Base-by-base conservation (phyloP, 1,140 invertebrate species). In the Lordiphosa mommai region DNA sequence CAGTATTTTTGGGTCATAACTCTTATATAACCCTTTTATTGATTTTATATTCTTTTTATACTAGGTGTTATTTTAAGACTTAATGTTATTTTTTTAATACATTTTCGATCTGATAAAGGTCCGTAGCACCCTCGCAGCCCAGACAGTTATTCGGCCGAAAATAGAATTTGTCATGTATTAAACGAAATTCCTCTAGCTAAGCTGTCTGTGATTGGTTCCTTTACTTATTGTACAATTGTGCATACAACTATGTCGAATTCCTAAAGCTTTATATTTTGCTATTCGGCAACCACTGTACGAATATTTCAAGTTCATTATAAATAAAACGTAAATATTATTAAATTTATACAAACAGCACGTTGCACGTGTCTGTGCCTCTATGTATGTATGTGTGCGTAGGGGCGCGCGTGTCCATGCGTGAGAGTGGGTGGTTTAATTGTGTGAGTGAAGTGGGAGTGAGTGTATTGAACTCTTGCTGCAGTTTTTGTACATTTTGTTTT, bases 301-400 rank as follows among this genome's bases (percentile, higher is more conserved):
- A 43, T 43, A 43, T 67, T 82, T 82, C 76, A 82, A 82, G 76
- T 82, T 82, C 76, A 82, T 76, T 84, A 84, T 84, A 72, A 76
- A 84, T 56, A 76, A 76, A 80, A 80, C 77, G 76, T 80, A 76
- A 80, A 80, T 80, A 80, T 80, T 80, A 82, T 80, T 80, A 76
- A 80, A 72, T 80, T 76, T 82, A 65, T 82, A 70, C 60, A 79
- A 82, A 71, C 76, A 59, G 53, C 51, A 10, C 36, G 48, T 60
- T 72, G 56, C 69, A 66, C 61, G 67, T 63, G 61, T 58, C n/a
- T 48, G 16, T 48, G 63, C 51, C 20, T 27, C 17, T 23, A 5
- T 8, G 52, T 55, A 34, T 9, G 20, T 34, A 12, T 72, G 68
- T 59, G 40, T 40, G 61, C 52, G 38, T 70, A 29, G 41, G 37